Evolutionary conservation across 2,888 invertebrate genomes (phyloP).

Genomic region (Noctua janthina): DNA sequence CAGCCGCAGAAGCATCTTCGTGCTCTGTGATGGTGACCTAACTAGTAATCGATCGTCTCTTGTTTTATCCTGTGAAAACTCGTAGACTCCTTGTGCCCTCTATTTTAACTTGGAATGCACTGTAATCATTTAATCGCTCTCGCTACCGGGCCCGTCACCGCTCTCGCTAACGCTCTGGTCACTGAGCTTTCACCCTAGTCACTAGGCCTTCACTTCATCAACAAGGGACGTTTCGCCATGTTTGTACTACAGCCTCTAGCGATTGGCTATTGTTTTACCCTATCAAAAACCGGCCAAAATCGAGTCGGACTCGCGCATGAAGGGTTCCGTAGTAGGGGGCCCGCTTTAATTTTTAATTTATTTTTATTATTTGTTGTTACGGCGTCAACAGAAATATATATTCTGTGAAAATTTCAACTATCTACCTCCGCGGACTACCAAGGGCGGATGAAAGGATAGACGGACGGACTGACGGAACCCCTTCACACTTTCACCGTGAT

Average conservation of each 20-base stretch:
- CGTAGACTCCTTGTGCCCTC: no score
- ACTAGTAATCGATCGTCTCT: neutral
- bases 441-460: no score
- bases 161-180: neutral
- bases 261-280: neutral
- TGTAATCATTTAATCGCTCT: neutral
- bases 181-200: neutral
- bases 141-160: neutral
- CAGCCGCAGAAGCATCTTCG: neutral
- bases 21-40: neutral
- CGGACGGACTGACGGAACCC: no score
- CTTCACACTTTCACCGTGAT: neutral
- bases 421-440: no score
- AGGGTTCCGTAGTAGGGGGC: no score
- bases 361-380: no score
- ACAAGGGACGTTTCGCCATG: constrained; percentile 36
- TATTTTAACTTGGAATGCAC: neutral
- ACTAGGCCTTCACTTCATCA: constrained; percentile 32
- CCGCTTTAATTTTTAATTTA: no score
- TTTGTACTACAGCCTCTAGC: constrained; percentile 26
- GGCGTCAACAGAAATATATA: no score
- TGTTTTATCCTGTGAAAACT: no score
- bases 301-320: no score
- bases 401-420: no score
- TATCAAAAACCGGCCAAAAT: neutral